Base-by-base conservation (phyloP, 1,140 invertebrate genomes). In the Papilio glaucus region DNA sequence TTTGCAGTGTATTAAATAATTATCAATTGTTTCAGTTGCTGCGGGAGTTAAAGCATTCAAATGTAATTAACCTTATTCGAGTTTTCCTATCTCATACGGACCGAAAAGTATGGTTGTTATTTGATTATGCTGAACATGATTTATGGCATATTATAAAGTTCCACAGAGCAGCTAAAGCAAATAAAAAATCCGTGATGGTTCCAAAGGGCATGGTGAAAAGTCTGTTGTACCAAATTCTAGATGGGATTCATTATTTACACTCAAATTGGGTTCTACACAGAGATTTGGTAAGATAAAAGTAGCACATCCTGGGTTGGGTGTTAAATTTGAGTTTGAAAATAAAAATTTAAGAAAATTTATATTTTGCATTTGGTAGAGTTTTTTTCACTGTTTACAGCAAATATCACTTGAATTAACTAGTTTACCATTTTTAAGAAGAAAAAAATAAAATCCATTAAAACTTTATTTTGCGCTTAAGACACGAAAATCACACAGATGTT, bases 91-190 rank as follows among this genome's bases (percentile, higher is more conserved):
- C 99, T 0, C 98, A 99, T 87, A 97, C 96, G 86, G 99, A 99
- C 88, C 95, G 99, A 62, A 99, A 99, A 95, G 98, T 99, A 3
- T 99, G 98, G 97, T 94, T 99, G 24, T 93, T 99, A 33, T 99
- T 99, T 94, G 99, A 99, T 89, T 99, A 99, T 94, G 98, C 99
- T 4, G 99, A 99, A 94, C 99, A 99, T 95, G 99, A 99, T 95
- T 92, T 99, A 26, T 99, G 99, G 99, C 99, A 99, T 91, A 99
- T 99, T 39, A 99, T 99, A 61, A 99, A 99, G 94, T 99, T 98
- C 92, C 99, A 99, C 91, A 95, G 99, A 89, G 98, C 98, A 71
- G 98, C 99, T 0, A 99, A 99, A 94, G 98, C 98, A 13, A 99
- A 98, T 85, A 99, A 99, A 87, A 99, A 99, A 86, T 96, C 97